Conservation (phyloP, 2,113 vertebrate species). For the Mixornis gularis region DNA sequence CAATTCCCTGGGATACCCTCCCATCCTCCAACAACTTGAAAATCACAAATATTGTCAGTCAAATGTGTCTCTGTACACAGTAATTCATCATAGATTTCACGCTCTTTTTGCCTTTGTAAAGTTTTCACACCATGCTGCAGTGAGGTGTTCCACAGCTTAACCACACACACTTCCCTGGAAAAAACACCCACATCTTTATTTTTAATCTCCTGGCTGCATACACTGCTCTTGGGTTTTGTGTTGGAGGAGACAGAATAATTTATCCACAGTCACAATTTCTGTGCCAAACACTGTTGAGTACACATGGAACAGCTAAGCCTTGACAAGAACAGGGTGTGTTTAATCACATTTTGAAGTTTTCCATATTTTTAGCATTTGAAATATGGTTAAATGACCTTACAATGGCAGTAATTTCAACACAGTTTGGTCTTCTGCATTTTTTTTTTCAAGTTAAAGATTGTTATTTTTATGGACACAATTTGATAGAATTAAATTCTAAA, state of each 20-base stretch:
- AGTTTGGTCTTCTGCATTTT: neutral
- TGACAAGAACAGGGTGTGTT: neutral
- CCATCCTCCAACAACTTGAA: neutral
- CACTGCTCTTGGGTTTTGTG: neutral
- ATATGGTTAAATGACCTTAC: neutral
- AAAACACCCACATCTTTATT: neutral
- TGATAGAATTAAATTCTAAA: neutral
- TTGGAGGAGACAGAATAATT: neutral
- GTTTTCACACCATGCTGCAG: neutral
- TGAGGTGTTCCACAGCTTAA: neutral
- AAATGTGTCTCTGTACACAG: neutral
- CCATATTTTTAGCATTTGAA: neutral
- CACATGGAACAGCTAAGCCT: neutral
- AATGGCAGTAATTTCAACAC: neutral
- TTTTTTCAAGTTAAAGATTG: neutral
- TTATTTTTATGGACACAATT: neutral
- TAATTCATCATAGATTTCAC: neutral
- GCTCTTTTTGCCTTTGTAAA: neutral
- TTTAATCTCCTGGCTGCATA: neutral
- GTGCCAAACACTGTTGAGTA: accelerated
- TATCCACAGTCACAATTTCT: neutral
- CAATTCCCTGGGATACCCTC: neutral
- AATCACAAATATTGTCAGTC: neutral
- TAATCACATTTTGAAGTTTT: neutral
- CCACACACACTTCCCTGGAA: neutral